Base-by-base conservation (phyloP, 1,140 invertebrate genomes). In the Hyphantria cunea region DNA sequence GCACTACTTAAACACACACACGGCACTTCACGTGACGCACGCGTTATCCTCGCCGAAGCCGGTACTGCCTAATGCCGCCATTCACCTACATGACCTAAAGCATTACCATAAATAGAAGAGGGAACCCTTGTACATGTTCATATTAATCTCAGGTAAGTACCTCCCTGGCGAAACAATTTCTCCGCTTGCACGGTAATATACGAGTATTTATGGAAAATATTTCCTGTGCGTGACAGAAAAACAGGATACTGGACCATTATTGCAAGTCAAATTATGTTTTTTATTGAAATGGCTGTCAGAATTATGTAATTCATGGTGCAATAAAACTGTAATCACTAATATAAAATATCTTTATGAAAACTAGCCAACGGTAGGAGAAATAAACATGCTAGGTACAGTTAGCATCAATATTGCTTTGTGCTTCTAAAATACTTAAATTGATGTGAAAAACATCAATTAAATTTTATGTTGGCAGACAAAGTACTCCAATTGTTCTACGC, bases 81-180 rank as follows among this genome's bases (percentile, higher is more conserved):
- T 70, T 70, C 66, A 55, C 44, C 32, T 60, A 60, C 63, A 66
- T 66, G 64, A 62, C 56, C 50, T 49, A 44, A 62, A 59, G 17
- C 61, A 37, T 65, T 64, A 66, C 45, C 56, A 63, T 67, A 69
- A 72, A 72, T 66, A 64, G 58, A 44, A n/a, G n/a, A n/a, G n/a
- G n/a, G n/a, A n/a, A n/a, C n/a, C n/a, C n/a, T n/a, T n/a, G n/a
- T n/a, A 70, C 56, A 59, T 55, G 32, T 31, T 37, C 51, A 56
- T 62, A 70, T 61, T 58, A 42, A 63, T 63, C 51, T 63, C 14
- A 55, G 47, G 42, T 50, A 54, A 64, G 55, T 64, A 48, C 17
- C 34, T 37, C 34, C 47, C 42, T 50, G 51, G 48, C 49, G 51
- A 48, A 63, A 63, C 42, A 54, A 53, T 52, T 44, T 53, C 60